phyloP scores from a whole-genome alignment of 2,797 vertebrate genomes.

The Danio aesculapii region DNA sequence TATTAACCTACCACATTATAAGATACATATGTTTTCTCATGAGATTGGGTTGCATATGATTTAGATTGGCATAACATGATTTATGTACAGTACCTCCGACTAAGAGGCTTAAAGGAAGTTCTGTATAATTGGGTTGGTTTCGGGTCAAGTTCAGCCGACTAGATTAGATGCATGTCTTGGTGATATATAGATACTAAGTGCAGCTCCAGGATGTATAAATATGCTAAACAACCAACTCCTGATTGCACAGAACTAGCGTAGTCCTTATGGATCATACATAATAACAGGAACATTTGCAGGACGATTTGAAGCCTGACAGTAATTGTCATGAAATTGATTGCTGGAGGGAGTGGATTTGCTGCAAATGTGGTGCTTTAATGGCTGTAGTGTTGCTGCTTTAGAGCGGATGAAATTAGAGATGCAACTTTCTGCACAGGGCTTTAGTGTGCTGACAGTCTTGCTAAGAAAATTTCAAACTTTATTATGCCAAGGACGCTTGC shows the following conservation, averaged over 20 bases:
- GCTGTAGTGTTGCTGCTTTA: neutral
- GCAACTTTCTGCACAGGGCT: neutral
- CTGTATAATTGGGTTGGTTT: neutral
- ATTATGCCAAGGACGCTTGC: neutral
- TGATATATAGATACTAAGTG: neutral
- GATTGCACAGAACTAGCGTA: neutral
- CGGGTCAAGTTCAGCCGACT: neutral
- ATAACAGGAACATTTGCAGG: constrained; percentile 5
- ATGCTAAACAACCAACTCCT: neutral
- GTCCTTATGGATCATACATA: constrained; percentile 2
- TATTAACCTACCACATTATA: neutral
- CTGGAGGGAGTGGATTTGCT: constrained; percentile 18
- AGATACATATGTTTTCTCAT: neutral
- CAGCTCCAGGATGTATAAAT: neutral
- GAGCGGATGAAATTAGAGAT: constrained; percentile 13
- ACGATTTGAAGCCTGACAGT: neutral
- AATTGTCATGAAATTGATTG: constrained; percentile 9
- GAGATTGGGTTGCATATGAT: neutral
- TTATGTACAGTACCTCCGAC: neutral
- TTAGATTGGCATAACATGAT: neutral
- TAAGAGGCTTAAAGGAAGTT: neutral
- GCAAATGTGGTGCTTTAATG: constrained; percentile 5
- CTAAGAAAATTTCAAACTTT: neutral
- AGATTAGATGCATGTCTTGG: neutral
- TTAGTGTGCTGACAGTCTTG: constrained; percentile 11